Conservation (phyloP, 1,140 invertebrate genomes). For the Diuraphis noxia region DNA sequence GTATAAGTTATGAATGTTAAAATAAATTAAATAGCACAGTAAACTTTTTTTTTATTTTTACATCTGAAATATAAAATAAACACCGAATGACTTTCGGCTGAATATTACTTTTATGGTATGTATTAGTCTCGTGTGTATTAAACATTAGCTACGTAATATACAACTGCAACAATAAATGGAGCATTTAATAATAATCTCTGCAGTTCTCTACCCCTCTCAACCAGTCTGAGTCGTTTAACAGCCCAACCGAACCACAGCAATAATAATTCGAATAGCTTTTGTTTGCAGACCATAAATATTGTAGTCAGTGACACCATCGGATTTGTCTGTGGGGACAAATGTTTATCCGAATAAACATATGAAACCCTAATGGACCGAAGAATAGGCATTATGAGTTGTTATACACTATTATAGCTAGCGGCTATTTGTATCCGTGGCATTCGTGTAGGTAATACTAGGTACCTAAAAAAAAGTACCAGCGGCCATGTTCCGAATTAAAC, state of each 20-base stretch:
- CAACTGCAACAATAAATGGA: not conserved
- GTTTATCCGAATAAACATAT: constrained; percentile 43
- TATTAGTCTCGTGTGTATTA: not conserved
- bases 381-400: constrained; percentile 28
- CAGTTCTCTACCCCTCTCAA: not conserved
- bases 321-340: constrained; percentile 44
- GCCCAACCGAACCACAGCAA: constrained; percentile 25
- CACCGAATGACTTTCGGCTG: not conserved
- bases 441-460: not conserved
- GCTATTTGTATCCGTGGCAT: constrained; percentile 35
- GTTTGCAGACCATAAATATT: constrained; percentile 48
- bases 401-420: constrained; percentile 13
- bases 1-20: not conserved
- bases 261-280: constrained; percentile 36
- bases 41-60: not conserved
- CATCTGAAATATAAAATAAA: not conserved
- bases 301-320: constrained; percentile 14
- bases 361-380: constrained; percentile 17
- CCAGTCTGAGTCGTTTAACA: constrained; percentile 7
- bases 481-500: constrained; percentile 34
- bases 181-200: constrained; percentile 23
- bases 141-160: not conserved
- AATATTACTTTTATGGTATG: not conserved
- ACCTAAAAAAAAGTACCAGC: not conserved
- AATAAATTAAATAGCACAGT: not conserved